A percentile compares a stretch with the other conserved stretches of the same genome.
Evolutionary conservation across 1,140 invertebrate genomes (phyloP).

Genomic region (Drosophila repletoides): DNA sequence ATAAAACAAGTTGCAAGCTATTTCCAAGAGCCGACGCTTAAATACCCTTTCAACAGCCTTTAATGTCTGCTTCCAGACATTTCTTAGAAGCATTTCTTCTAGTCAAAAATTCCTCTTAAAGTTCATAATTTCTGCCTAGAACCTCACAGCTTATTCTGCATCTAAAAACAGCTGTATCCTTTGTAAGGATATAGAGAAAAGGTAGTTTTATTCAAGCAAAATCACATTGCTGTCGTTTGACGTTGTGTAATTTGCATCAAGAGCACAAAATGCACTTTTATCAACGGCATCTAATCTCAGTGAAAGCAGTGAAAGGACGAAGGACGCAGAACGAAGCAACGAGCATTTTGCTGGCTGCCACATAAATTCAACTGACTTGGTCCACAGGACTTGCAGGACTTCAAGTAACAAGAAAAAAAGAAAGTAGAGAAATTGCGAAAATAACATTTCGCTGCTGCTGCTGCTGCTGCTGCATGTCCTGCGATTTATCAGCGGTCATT

Average conservation of each 20-base stretch:
- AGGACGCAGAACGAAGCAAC: constrained; percentile 9
- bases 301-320: constrained; percentile 9
- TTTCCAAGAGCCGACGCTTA: too few species aligned
- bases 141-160: too few species aligned
- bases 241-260: constrained; percentile 37
- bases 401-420: constrained; percentile 23
- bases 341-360: too few species aligned
- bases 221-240: neutral
- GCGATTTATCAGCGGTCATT: constrained; percentile 69
- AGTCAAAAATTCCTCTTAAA: too few species aligned
- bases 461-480: neutral
- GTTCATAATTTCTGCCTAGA: too few species aligned
- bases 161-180: too few species aligned
- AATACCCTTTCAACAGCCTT: too few species aligned
- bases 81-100: too few species aligned
- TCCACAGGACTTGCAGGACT: neutral
- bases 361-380: constrained; percentile 26
- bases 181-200: too few species aligned
- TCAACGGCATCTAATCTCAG: constrained; percentile 58
- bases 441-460: constrained; percentile 1
- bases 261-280: constrained; percentile 67
- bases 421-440: constrained; percentile 38
- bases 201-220: neutral
- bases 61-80: too few species aligned
- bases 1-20: too few species aligned